phyloP scores from a whole-genome alignment of 2,888 invertebrate genomes.

The Tridacna crocea region DNA sequence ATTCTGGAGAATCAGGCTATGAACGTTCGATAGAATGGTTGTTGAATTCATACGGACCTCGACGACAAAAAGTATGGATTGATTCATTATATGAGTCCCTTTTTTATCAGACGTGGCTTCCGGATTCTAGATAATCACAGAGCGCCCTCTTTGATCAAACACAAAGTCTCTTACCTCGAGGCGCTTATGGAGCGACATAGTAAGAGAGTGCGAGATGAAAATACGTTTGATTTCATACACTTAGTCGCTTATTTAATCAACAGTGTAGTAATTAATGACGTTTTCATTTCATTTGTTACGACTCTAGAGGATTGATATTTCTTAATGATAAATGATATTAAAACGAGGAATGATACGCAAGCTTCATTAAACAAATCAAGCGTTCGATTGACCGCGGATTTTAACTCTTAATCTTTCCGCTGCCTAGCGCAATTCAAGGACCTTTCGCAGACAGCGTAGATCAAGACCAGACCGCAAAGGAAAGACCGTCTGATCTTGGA shows the following conservation, averaged over 20 bases:
- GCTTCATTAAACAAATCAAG: neutral
- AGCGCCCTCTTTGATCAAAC: conserved; percentile 5
- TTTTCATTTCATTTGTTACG: conserved; percentile 37
- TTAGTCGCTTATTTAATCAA: conserved; percentile 40
- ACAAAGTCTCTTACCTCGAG: neutral
- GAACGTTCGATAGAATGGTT: too few relatives aligned
- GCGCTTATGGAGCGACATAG: neutral
- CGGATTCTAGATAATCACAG: neutral
- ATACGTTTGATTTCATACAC: conserved; percentile 23
- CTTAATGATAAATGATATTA: conserved; percentile 59
- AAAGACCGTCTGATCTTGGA: too few relatives aligned
- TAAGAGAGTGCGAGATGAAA: neutral
- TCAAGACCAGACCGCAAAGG: too few relatives aligned
- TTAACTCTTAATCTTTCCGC: too few relatives aligned
- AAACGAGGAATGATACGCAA: neutral
- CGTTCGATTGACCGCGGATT: neutral
- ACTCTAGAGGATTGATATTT: conserved; percentile 32
- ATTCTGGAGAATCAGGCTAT: too few relatives aligned
- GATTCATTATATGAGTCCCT: neutral
- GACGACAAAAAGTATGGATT: too few relatives aligned
- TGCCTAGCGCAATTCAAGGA: too few relatives aligned
- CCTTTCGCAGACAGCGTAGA: too few relatives aligned
- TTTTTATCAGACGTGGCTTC: neutral
- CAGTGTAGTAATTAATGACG: conserved; percentile 15
- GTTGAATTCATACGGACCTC: too few relatives aligned